Evolutionary conservation across 2,113 vertebrate genomes (phyloP), one percentile per base, ranked within the genome.

Genomic region (Phocoena phocoena): DNA sequence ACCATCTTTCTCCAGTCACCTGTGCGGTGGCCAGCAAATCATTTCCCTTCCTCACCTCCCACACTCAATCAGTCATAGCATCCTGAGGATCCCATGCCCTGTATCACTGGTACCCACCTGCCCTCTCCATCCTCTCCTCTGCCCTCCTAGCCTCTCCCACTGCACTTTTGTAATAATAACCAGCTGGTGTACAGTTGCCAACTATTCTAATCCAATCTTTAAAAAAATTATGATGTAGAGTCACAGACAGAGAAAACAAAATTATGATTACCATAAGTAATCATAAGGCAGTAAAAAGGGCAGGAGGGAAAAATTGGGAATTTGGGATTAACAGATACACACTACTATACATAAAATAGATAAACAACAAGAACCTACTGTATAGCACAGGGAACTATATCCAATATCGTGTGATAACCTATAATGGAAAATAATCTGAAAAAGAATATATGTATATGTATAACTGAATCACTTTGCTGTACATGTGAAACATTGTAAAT

Each of bases 61-160:
- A 4, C 8, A 17, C 20, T 4, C n/a, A 23, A 2, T 58, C 31
- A 10, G 26, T 25, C 18, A 7, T 1, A 15, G 47, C 23, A 44
- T 20, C 36, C 58, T 0, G 25, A 60, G 65, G 13, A 5, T 4
- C 3, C 28, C 41, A 28, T 0, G 2, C 7, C 58, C 5, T 2
- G 38, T 2, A 8, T 11, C 18, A 14, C 38, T 15, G 41, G 63
- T 6, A 11, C 21, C 23, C 2, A 0, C 26, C 31, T 4, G 26
- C 38, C 60, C 36, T 1, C 63, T 47, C 28, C 41, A 21, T 1
- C 31, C 44, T 85, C 67, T 4, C 67, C 65, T 33, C 47, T 10
- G 1, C 20, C 25, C 26, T 33, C 47, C 26, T 38, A 18, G 86
- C 65, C 38, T 83, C 8, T 31, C 20, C 41, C 26, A 3, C 15